phyloP scores from a whole-genome alignment of 2,113 vertebrate genomes.

The Monopterus albus region DNA sequence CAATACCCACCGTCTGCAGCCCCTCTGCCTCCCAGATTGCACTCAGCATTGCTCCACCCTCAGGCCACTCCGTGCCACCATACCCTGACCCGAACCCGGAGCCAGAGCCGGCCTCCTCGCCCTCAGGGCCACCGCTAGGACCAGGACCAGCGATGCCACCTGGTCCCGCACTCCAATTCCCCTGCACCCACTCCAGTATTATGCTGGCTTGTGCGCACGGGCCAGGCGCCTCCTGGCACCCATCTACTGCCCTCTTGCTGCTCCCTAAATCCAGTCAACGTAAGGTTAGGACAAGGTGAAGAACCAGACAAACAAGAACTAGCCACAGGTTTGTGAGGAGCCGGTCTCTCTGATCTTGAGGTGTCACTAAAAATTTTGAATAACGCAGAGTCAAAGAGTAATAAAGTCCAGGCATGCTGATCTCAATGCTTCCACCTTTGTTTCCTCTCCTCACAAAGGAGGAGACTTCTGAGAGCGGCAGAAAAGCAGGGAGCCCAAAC shows the following conservation, averaged over 20 bases:
- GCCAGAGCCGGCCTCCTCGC: slow-evolving; percentile 69
- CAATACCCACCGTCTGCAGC: slow-evolving; percentile 98
- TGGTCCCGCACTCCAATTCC: slow-evolving; percentile 78
- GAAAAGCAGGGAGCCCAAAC: slow-evolving; percentile 30
- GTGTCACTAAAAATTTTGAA: slow-evolving; percentile 23
- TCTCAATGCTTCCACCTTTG: not conserved
- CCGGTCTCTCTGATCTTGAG: not conserved
- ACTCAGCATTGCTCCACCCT: slow-evolving; percentile 87
- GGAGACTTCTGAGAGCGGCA: slow-evolving; percentile 15
- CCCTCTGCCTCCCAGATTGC: slow-evolving; percentile 98
- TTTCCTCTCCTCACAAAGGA: slow-evolving; percentile 1
- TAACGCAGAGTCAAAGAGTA: not conserved
- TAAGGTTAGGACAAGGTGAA: slow-evolving; percentile 9
- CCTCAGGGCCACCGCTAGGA: slow-evolving; percentile 59
- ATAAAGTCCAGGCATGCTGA: slow-evolving; percentile 29
- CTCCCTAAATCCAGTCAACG: slow-evolving; percentile 78
- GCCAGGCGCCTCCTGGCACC: slow-evolving; percentile 70
- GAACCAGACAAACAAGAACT: not conserved
- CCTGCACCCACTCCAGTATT: slow-evolving; percentile 77
- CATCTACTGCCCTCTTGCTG: slow-evolving; percentile 64
- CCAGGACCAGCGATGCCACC: slow-evolving; percentile 51
- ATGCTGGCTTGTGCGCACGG: slow-evolving; percentile 57
- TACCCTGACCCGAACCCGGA: slow-evolving; percentile 70
- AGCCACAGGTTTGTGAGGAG: slow-evolving; percentile 10
- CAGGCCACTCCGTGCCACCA: slow-evolving; percentile 70